phyloP scores from a whole-genome alignment of 2,888 invertebrate species.

The Octonoba sinensis region DNA sequence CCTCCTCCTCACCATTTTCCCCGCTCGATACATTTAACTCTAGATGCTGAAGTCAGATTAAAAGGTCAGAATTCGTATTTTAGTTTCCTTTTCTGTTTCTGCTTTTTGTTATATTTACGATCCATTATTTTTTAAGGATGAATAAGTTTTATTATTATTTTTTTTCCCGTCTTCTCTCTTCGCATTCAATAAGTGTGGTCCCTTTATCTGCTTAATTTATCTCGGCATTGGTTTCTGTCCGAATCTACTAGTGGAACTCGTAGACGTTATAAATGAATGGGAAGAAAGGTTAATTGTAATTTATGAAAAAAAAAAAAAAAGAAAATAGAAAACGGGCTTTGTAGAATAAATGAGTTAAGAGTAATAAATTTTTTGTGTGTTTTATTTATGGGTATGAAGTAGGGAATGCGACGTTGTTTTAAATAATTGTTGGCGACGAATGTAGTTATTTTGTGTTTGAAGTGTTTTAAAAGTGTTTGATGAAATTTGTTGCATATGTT shows the following conservation, averaged over 20 bases:
- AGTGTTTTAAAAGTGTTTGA: background rate
- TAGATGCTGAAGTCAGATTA: constrained; percentile 60
- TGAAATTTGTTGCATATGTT: too few species aligned
- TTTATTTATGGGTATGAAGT: background rate
- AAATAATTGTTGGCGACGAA: constrained; percentile 51
- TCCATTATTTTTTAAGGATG: constrained; percentile 63
- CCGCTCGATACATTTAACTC: constrained; percentile 63
- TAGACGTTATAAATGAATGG: constrained; percentile 63
- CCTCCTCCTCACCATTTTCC: constrained; percentile 60
- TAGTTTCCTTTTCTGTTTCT: constrained; percentile 46
- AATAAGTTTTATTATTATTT: constrained; percentile 49
- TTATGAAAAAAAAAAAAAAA: constrained; percentile 52
- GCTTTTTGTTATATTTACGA: constrained; percentile 62
- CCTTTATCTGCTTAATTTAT: constrained; percentile 62
- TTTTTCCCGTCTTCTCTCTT: constrained; percentile 15
- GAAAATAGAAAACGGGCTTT: constrained; percentile 6
- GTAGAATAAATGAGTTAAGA: constrained; percentile 53
- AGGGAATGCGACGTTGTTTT: constrained; percentile 35
- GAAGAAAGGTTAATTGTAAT: constrained; percentile 64
- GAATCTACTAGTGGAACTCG: constrained; percentile 40
- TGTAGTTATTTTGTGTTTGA: constrained; percentile 22
- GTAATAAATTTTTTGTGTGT: constrained; percentile 47
- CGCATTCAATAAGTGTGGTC: constrained; percentile 63
- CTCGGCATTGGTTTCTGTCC: constrained; percentile 51
- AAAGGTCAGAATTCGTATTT: constrained; percentile 63